Evolutionary conservation across 2,797 vertebrate genomes (phyloP), one percentile per base, ranked within the genome.

Genomic region (Sphaeramia orbicularis): DNA sequence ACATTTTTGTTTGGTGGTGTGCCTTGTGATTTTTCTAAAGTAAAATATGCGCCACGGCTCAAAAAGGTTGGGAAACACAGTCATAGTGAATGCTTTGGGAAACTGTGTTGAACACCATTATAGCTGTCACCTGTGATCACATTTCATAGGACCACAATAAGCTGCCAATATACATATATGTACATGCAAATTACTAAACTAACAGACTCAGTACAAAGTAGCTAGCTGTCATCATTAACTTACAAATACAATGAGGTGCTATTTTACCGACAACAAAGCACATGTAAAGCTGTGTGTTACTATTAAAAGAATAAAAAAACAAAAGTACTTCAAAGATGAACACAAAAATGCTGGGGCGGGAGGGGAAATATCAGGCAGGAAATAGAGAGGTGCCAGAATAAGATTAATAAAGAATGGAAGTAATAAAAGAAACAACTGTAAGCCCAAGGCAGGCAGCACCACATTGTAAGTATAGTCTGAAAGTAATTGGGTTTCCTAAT

Each of bases 401-500:
- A 88, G 89, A 94, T 91, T 82, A 86, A 93, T 91, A 88, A 88
- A 91, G 81, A 85, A 83, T 77, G 72, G 70, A 75, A 90, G 88
- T 91, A 91, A 94, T 94, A 91, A 93, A 92, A 85, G 83, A 88
- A 91, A 90, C 80, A 92, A 92, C 88, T 92, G 90, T 90, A 90
- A 86, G 86, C 91, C 86, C 65, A 86, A 85, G 89, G 91, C 90
- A 78, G 66, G 73, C 80, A 24, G 77, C 80, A 74, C 53, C 53
- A 58, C 55, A 65, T 84, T 73, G 74, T 76, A 90, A 91, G 86
- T 88, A 83, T 84, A 88, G 86, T 89, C 78, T 82, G 76, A 86
- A 90, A 91, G 92, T 94, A 93, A 94, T 93, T 94, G 91, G 86
- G 87, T 93, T 93, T 91, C 88, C 91, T 93, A 93, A 94, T 92